Evolutionary conservation across 1,140 invertebrate species (phyloP).

Genomic region (Atta texana): DNA sequence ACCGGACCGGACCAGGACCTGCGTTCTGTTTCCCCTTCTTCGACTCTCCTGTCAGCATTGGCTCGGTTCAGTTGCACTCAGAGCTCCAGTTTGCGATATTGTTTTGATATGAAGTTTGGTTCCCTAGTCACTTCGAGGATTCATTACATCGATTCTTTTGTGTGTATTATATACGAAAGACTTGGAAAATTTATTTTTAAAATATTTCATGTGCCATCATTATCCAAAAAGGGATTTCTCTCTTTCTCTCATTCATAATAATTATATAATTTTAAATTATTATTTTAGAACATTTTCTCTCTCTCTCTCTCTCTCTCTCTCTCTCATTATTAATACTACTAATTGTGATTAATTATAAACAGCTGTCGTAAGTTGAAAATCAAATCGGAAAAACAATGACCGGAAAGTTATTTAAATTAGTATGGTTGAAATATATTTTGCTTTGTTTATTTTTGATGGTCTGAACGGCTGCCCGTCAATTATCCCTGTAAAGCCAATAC

Average conservation of each 20-base stretch:
- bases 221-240: not conserved
- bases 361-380: not conserved
- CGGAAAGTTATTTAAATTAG: constrained; percentile 37
- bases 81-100: not conserved
- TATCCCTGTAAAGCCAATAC: constrained; percentile 21
- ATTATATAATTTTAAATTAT: too few relatives aligned
- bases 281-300: too few relatives aligned
- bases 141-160: not conserved
- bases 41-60: not conserved
- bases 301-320: not conserved
- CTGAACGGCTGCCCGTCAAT: constrained; percentile 26
- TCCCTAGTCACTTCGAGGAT: not conserved
- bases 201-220: not conserved
- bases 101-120: not conserved
- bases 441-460: not conserved
- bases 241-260: too few relatives aligned
- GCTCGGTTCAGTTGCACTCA: constrained; percentile 7
- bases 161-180: not conserved
- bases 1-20: constrained; percentile 63
- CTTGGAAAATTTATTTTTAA: not conserved
- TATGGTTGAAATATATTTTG: not conserved
- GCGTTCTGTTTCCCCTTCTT: constrained; percentile 52
- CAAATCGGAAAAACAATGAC: not conserved
- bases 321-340: not conserved
- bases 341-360: constrained; percentile 17